A percentile compares a stretch with the other conserved stretches of the same genome.
Conservation (phyloP, 2,797 vertebrate genomes). For the Anabacerthia variegaticeps region DNA sequence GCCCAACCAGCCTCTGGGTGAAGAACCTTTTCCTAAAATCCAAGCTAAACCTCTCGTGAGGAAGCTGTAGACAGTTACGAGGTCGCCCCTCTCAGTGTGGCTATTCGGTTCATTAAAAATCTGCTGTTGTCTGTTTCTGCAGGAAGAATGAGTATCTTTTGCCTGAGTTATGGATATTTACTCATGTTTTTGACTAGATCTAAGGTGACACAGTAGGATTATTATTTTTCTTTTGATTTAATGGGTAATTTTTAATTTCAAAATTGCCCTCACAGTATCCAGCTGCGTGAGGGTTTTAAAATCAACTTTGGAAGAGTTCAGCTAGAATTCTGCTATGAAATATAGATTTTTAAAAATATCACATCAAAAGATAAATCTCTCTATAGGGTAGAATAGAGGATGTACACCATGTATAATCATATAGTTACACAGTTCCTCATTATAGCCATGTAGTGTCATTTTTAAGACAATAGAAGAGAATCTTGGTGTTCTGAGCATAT, state of each 20-base stretch:
- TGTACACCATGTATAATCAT: background rate
- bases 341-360: background rate
- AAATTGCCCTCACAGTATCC: background rate
- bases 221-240: background rate
- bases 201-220: background rate
- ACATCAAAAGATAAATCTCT: background rate
- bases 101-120: background rate
- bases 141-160: background rate
- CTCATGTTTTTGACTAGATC: background rate
- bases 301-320: background rate
- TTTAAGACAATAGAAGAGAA: background rate
- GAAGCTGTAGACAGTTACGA: background rate
- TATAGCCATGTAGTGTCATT: background rate
- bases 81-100: background rate
- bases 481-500: background rate
- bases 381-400: background rate
- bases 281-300: background rate
- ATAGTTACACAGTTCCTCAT: background rate
- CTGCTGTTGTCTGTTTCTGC: background rate
- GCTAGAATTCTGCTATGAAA: background rate
- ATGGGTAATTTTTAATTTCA: background rate
- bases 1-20: background rate
- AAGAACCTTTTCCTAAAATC: background rate
- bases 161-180: background rate
- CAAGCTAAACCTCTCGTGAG: rapidly evolving